Base-by-base conservation (phyloP, 2,888 invertebrate genomes). In the Drosophila gaucha region DNA sequence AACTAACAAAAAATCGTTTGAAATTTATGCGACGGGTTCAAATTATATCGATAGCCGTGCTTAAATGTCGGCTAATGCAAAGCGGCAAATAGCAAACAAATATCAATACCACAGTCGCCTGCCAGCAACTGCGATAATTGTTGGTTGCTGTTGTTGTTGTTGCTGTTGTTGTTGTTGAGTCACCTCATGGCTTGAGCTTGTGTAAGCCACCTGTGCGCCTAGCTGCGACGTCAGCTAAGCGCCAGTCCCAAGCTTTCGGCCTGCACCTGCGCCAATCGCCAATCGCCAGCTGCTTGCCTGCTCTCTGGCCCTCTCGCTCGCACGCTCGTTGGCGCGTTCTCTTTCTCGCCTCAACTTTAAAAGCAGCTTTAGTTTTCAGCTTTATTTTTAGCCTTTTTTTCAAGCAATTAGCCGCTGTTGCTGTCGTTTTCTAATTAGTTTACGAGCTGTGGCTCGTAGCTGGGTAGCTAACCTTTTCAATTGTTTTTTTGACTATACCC, bases 41-140 rank as follows among this genome's bases (percentile, higher is more conserved):
- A 83, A 83, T 83, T 83, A 83, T 86, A 83, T 71, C 87, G 82
- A 86, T 83, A 84, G 85, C 85, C 72, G 67, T 73, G 82, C 87
- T 86, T 86, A 83, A 83, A 83, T 83, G 82, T 83, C 82, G 87
- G 82, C 82, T 87, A 86, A 83, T 87, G 85, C 87, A 87, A 83
- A 87, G 79, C 73, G 73, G 74, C 85, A 65, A 86, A 84, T 70
- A 74, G 76, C 69, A 78, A 86, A 74, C 70, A 64, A 78, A 80
- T 77, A 73, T 78, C 73, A 78, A 71, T 74, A 71, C 57, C 54
- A 52, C 22, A 64, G 58, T 85, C 80, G 80, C 80, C 80, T 68
- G 84, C 79, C 78, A 86, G 59, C 87, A 78, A 80, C 85, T 43
- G 82, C 75, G 82, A 86, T 82, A 82, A 82, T 82, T 82, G 82